Conservation (phyloP, 2,113 vertebrate genomes). For the Myotis yumanensis region DNA sequence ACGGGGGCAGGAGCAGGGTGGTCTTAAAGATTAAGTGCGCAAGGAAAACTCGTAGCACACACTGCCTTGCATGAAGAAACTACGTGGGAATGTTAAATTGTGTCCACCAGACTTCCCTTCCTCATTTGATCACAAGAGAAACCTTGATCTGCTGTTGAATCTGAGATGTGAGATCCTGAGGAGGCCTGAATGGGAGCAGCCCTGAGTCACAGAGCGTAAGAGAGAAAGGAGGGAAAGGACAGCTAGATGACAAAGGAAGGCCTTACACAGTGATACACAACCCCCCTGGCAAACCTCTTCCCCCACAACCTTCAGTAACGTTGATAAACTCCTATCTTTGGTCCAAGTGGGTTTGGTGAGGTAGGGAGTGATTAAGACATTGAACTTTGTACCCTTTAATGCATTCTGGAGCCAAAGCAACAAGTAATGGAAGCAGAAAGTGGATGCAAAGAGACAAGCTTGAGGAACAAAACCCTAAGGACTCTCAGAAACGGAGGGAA, state of each 20-base stretch:
- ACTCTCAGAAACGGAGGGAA: not conserved
- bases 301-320: not conserved
- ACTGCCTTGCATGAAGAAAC: too few relatives aligned
- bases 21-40: too few relatives aligned
- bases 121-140: not conserved
- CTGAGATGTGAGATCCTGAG: not conserved
- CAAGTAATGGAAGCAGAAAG: not conserved
- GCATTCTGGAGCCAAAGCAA: not conserved
- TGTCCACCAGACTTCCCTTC: not conserved
- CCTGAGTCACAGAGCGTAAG: not conserved
- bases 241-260: not conserved
- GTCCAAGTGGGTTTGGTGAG: not conserved
- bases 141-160: not conserved
- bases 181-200: not conserved
- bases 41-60: not conserved
- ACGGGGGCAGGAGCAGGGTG: too few relatives aligned
- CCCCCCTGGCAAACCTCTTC: too few relatives aligned
- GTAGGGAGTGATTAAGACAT: fast-evolving
- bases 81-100: not conserved
- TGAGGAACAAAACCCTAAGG: not conserved
- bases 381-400: too few relatives aligned
- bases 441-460: not conserved
- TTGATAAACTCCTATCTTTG: not conserved
- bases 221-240: not conserved
- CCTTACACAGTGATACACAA: not conserved